These are phyloP conservation scores for Diarsia rubi DNA, from an alignment of 2,888 invertebrate genomes.

Conservation along the genomic window DNA sequence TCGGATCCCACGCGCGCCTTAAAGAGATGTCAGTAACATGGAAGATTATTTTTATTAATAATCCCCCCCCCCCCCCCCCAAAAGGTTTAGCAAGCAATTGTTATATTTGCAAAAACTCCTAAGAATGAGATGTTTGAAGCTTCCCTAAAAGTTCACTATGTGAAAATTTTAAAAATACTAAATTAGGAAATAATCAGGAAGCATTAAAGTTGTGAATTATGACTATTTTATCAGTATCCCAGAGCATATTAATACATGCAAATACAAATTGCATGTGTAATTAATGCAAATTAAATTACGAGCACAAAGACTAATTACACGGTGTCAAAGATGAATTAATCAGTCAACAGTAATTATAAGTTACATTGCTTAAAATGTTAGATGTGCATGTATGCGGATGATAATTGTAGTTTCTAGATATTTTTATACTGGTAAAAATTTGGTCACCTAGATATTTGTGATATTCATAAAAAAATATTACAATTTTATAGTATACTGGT, in stretches of 20 bases:
- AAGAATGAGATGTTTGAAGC: neutral
- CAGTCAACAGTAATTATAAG: slow-evolving; percentile 66
- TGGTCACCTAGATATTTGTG: neutral
- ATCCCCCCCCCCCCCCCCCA: too few relatives aligned
- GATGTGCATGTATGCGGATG: slow-evolving; percentile 2
- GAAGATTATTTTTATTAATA: too few relatives aligned
- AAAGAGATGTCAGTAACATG: too few relatives aligned
- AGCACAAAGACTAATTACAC: slow-evolving; percentile 72
- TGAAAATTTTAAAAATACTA: neutral
- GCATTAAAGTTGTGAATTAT: slow-evolving; percentile 59
- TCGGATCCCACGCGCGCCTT: too few relatives aligned
- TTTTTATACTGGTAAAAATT: neutral
- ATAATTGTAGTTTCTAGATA: neutral
- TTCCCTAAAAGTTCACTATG: neutral
- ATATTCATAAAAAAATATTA: neutral
- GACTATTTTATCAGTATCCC: slow-evolving; percentile 52
- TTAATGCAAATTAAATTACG: slow-evolving; percentile 81
- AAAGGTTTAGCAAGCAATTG: too few relatives aligned
- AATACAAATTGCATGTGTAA: slow-evolving; percentile 74
- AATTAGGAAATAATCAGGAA: slow-evolving; percentile 35
- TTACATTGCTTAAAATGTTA: slow-evolving; percentile 56
- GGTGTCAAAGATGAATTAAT: slow-evolving; percentile 79
- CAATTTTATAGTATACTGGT: neutral
- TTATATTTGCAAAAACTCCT: neutral
- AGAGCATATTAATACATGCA: slow-evolving; percentile 71